Evolutionary conservation across 1,140 invertebrate species (phyloP).

Genomic region (Pissodes strobi): DNA sequence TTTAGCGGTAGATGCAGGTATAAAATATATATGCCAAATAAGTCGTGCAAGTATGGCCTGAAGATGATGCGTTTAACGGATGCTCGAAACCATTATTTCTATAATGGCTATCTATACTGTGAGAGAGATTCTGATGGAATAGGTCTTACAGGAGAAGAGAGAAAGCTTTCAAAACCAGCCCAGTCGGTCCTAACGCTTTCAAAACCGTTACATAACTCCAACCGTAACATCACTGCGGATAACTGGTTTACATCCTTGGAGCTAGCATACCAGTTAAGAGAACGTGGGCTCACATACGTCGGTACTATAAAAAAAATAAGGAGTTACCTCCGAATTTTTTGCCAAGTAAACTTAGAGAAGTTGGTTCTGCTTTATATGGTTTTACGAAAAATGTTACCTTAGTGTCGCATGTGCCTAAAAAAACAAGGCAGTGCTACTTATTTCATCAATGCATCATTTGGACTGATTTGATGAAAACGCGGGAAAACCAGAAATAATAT

Average conservation of each 20-base stretch:
- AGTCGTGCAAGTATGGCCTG: conserved; percentile 4
- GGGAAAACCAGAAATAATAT: conserved; percentile 39
- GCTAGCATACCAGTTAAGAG: conserved; percentile 45
- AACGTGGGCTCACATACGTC: conserved; percentile 40
- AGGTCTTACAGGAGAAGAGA: conserved; percentile 1
- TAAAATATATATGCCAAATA: conserved; percentile 11
- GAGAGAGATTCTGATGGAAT: conserved; percentile 16
- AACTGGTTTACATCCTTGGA: conserved; percentile 55
- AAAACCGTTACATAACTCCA: conserved; percentile 39
- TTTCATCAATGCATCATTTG: conserved; percentile 29
- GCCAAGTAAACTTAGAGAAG: conserved; percentile 34
- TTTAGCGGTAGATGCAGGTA: conserved; percentile 19
- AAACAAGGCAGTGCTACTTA: conserved; percentile 22
- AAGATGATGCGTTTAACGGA: conserved; percentile 17
- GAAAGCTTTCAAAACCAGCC: background rate
- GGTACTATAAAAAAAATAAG: conserved; percentile 46
- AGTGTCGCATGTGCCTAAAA: conserved; percentile 42
- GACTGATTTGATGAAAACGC: background rate
- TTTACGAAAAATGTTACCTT: conserved; percentile 37
- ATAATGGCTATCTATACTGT: too few relatives aligned
- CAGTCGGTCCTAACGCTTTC: conserved; percentile 18
- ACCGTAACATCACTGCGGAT: conserved; percentile 52
- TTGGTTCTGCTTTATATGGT: conserved; percentile 42
- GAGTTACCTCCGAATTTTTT: conserved; percentile 10
- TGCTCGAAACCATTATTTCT: conserved; percentile 49